Evolutionary conservation across 2,888 invertebrate genomes (phyloP).

Genomic region (Xanthia icteritia): DNA sequence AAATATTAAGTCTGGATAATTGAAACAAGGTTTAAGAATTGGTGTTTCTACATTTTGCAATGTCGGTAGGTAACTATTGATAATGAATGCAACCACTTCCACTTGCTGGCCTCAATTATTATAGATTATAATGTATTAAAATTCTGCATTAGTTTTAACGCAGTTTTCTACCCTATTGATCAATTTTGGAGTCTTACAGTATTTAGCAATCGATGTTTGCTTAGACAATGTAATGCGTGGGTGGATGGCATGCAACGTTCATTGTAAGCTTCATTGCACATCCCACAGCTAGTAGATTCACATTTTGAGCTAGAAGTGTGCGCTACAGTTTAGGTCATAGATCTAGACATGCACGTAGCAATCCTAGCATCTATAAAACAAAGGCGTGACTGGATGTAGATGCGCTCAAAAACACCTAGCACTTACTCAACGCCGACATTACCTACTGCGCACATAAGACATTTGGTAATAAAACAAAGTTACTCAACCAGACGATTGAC

Average conservation of each 20-base stretch:
- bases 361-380: slow-evolving; percentile 53
- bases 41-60: slow-evolving; percentile 77
- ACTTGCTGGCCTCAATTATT: slow-evolving; percentile 86
- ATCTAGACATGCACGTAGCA: slow-evolving; percentile 27
- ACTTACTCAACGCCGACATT: slow-evolving; percentile 79
- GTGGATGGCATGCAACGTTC: slow-evolving; percentile 24
- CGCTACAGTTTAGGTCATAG: slow-evolving; percentile 24
- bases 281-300: slow-evolving; percentile 30
- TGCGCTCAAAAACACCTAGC: slow-evolving; percentile 74
- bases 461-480: slow-evolving; percentile 85
- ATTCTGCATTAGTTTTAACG: slow-evolving; percentile 69
- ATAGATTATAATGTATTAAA: slow-evolving; percentile 82
- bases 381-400: slow-evolving; percentile 72
- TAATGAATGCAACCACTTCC: slow-evolving; percentile 82
- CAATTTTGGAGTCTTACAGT: slow-evolving; percentile 19
- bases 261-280: slow-evolving; percentile 27
- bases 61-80: slow-evolving; percentile 72
- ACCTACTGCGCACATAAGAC: slow-evolving; percentile 75
- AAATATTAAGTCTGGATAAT: slow-evolving; percentile 63
- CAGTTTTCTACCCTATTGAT: slow-evolving; percentile 57
- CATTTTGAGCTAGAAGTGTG: slow-evolving; percentile 15
- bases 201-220: slow-evolving; percentile 30
- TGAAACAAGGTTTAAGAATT: slow-evolving; percentile 68
- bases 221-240: slow-evolving; percentile 41
- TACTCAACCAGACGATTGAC: slow-evolving; percentile 86